Evolutionary conservation across 2,888 invertebrate genomes (phyloP).

Genomic region (Drosophila mulleri): DNA sequence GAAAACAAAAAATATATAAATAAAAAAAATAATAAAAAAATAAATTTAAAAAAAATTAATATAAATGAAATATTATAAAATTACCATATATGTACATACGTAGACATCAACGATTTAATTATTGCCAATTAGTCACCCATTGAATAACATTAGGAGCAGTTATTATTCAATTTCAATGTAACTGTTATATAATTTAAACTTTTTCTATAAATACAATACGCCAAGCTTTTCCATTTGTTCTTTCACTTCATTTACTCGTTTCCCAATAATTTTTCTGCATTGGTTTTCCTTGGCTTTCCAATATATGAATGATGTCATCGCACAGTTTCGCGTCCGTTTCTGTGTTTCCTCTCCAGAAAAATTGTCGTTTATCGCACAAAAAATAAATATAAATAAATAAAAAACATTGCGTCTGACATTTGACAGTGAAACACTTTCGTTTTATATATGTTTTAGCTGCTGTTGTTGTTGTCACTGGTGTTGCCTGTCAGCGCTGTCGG

Average conservation of each 20-base stretch:
- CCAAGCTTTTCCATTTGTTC: neutral
- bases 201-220: neutral
- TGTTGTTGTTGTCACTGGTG: constrained; percentile 23
- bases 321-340: constrained; percentile 34
- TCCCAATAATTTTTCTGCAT: neutral
- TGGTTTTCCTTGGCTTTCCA: constrained; percentile 6
- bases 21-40: too few species aligned
- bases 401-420: constrained; percentile 53
- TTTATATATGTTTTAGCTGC: constrained; percentile 29
- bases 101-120: neutral
- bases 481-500: constrained; percentile 34
- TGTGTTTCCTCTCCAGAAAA: constrained; percentile 47
- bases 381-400: constrained; percentile 20
- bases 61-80: too few species aligned
- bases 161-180: neutral
- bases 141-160: neutral
- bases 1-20: too few species aligned
- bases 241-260: neutral
- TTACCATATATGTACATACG: too few species aligned
- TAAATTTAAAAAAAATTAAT: too few species aligned
- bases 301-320: constrained; percentile 42
- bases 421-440: constrained; percentile 74
- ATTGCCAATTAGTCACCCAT: neutral
- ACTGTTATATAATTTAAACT: neutral
- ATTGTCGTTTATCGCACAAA: constrained; percentile 45